Conservation (phyloP, 2,888 invertebrate species). For the Stenichneumon culpator region DNA sequence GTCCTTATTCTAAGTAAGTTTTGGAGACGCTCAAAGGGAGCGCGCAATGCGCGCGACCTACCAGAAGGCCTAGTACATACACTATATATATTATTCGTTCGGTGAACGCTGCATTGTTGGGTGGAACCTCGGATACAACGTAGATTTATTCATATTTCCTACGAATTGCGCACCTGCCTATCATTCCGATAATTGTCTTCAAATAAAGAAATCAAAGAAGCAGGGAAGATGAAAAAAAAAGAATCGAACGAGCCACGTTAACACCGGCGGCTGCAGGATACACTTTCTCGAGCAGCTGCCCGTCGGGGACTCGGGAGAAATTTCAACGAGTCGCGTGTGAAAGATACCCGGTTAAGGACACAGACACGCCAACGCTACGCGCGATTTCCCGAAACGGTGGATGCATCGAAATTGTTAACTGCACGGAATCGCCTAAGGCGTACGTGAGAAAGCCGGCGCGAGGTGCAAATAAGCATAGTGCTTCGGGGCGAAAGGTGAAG, state of each 20-base stretch:
- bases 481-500: background rate
- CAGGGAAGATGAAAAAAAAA: background rate
- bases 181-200: constrained; percentile 38
- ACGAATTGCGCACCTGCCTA: constrained; percentile 39
- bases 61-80: too few relatives aligned
- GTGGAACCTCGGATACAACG: background rate
- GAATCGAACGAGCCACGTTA: background rate
- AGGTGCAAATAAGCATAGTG: background rate
- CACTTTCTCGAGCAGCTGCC: constrained; percentile 42
- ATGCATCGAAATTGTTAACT: constrained; percentile 6
- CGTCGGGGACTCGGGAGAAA: constrained; percentile 6
- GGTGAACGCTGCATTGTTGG: constrained; percentile 7
- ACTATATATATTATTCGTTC: constrained; percentile 24
- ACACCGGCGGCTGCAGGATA: constrained; percentile 9
- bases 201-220: constrained; percentile 9
- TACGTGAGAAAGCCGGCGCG: constrained; percentile 1
- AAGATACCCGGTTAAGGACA: constrained; percentile 1
- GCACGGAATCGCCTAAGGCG: background rate
- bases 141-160: constrained; percentile 18
- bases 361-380: constrained; percentile 10
- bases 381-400: constrained; percentile 8
- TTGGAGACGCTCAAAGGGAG: too few relatives aligned
- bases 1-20: too few relatives aligned
- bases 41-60: too few relatives aligned
- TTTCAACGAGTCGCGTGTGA: constrained; percentile 24